These are phyloP conservation scores for Meghimatium bilineatum DNA, from an alignment of 2,888 invertebrate genomes.

Conservation along the genomic window DNA sequence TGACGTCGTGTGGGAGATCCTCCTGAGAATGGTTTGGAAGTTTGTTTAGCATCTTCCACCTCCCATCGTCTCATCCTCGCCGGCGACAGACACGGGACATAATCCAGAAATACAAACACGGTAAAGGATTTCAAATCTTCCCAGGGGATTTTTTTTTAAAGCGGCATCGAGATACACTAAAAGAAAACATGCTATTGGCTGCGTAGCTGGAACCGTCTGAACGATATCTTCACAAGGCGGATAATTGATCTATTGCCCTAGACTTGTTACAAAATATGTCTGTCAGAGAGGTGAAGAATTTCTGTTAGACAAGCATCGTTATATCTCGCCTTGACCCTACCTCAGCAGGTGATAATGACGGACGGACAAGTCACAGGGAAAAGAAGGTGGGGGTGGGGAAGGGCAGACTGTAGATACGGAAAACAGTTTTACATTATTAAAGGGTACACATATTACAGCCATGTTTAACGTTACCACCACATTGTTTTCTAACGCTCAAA, in stretches of 20 bases:
- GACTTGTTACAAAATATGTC: not conserved
- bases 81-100: not conserved
- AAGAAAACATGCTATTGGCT: slow-evolving; percentile 6
- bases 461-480: too few relatives aligned
- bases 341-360: too few relatives aligned
- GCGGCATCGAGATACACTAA: not conserved
- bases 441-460: too few relatives aligned
- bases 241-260: not conserved
- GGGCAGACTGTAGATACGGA: too few relatives aligned
- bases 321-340: too few relatives aligned
- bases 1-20: slow-evolving; percentile 17
- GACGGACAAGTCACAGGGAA: too few relatives aligned
- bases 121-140: not conserved
- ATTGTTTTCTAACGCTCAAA: too few relatives aligned
- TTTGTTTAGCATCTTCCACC: not conserved
- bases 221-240: not conserved
- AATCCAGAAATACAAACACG: not conserved
- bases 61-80: slow-evolving; percentile 6
- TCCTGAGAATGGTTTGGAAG: not conserved
- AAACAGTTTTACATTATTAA: too few relatives aligned
- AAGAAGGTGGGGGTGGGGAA: too few relatives aligned
- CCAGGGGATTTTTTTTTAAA: not conserved
- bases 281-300: not conserved
- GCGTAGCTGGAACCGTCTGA: not conserved
- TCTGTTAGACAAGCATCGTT: too few relatives aligned